phyloP scores from a whole-genome alignment of 2,797 vertebrate genomes.

The Hyperoplus lanceolatus region DNA sequence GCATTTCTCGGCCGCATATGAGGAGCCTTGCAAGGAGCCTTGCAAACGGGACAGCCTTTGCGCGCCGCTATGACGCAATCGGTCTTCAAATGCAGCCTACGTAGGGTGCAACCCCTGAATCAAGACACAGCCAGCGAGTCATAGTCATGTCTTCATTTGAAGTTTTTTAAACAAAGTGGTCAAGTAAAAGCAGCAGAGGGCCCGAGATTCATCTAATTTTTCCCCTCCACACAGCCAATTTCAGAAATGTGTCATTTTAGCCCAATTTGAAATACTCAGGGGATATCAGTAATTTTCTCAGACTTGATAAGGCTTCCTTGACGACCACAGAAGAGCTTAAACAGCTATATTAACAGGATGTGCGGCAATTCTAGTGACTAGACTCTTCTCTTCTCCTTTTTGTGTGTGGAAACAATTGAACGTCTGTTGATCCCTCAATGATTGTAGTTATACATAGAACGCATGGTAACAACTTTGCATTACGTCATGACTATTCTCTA shows the following conservation, averaged over 20 bases:
- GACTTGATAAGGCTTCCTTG: conserved; percentile 18
- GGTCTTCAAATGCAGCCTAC: too few relatives aligned
- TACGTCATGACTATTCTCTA: conserved; percentile 15
- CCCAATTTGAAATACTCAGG: conserved; percentile 11
- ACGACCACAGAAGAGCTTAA: conserved; percentile 3
- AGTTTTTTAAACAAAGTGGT: conserved; percentile 9
- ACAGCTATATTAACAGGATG: conserved; percentile 7
- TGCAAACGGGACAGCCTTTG: too few relatives aligned
- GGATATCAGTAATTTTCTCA: conserved; percentile 25
- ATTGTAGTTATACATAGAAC: neutral
- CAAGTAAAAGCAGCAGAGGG: conserved; percentile 15
- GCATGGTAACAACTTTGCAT: conserved; percentile 1
- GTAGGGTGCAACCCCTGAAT: too few relatives aligned
- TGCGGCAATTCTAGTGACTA: neutral
- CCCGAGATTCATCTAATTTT: neutral
- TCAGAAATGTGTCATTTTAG: conserved; percentile 26
- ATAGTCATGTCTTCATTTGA: neutral
- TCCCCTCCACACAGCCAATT: conserved; percentile 14
- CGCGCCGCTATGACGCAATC: too few relatives aligned
- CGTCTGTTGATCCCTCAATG: neutral
- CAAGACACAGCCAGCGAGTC: too few relatives aligned
- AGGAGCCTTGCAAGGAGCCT: too few relatives aligned
- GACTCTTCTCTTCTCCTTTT: neutral
- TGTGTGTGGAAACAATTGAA: conserved; percentile 6
- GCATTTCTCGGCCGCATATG: too few relatives aligned